Base-by-base conservation (phyloP, 2,797 vertebrate species). In the Apogon talboti region DNA sequence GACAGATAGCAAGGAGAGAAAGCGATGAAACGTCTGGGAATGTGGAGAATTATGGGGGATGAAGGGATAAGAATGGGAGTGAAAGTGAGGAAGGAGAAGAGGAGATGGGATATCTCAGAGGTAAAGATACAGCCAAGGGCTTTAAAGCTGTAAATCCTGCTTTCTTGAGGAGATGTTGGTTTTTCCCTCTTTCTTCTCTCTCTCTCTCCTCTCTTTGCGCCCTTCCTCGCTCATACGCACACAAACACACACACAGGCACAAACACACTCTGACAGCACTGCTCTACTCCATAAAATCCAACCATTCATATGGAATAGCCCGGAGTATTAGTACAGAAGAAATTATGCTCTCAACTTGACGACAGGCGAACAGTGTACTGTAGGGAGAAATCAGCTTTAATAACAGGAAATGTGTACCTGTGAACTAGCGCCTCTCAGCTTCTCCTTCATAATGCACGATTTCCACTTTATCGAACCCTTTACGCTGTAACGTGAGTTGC, bases 71-170 rank as follows among this genome's bases (percentile, higher is more conserved):
- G 77, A 76, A 74, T 57, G 40, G 55, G 67, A 85, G 66, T 14
- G 28, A 81, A 75, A 21, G 54, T 70, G 70, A 61, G 52, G 67
- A 70, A 49, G 68, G 37, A 81, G 74, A 73, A 65, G 81, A 35
- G 71, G 51, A 85, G 86, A 87, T 79, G 74, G 47, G 76, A 67
- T 78, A 84, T 84, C 79, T 82, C 77, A 49, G 62, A 81, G 84
- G 82, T 83, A 68, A 76, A 78, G 82, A 86, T 83, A 62, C 54
- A 81, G 78, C 86, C 74, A 43, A 43, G 41, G 73, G 84, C 81
- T 87, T 87, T 81, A 76, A 62, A 79, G 73, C 81, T 70, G 54
- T 74, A 89, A 91, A 87, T 86, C 86, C 78, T 66, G 13, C 53
- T 81, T 87, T 88, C 76, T 65, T 58, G 10, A 63, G 63, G 49